Conservation (phyloP, 2,888 invertebrate genomes). For the Rhagonycha lutea region DNA sequence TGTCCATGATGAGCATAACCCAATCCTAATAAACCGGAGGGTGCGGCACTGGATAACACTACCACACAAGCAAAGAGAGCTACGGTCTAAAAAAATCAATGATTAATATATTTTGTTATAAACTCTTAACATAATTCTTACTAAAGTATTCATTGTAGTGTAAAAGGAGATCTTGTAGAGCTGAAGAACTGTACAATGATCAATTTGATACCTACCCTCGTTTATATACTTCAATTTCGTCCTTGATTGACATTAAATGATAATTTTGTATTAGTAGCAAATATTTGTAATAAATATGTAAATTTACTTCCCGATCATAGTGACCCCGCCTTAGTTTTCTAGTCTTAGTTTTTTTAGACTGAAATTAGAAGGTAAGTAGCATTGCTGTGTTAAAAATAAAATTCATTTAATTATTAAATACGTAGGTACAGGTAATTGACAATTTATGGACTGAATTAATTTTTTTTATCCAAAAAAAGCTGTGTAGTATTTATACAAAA, state of each 20-base stretch:
- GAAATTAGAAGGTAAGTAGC: constrained; percentile 12
- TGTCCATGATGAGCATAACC: constrained; percentile 12
- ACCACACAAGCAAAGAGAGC: constrained; percentile 37
- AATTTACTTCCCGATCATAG: constrained; percentile 8
- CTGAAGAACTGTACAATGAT: constrained; percentile 29
- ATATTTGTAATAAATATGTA: background rate
- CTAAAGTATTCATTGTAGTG: constrained; percentile 28
- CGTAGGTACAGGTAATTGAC: no score
- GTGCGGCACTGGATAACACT: constrained; percentile 33
- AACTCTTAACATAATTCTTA: constrained; percentile 27
- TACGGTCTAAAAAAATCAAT: constrained; percentile 28
- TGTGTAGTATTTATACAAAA: no score
- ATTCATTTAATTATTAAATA: background rate
- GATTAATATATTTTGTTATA: background rate
- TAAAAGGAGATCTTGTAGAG: no score
- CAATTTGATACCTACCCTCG: constrained; percentile 20
- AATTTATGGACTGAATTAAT: no score
- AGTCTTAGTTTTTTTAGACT: constrained; percentile 11
- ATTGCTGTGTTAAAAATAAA: background rate
- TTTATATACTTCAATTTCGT: constrained; percentile 36
- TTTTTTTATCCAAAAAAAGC: no score
- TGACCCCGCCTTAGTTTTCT: constrained; percentile 14
- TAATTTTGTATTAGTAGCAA: constrained; percentile 7
- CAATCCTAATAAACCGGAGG: background rate
- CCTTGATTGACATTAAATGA: constrained; percentile 30